Evolutionary conservation across 2,113 vertebrate species (phyloP).

Genomic region (Bubalus kerabau): DNA sequence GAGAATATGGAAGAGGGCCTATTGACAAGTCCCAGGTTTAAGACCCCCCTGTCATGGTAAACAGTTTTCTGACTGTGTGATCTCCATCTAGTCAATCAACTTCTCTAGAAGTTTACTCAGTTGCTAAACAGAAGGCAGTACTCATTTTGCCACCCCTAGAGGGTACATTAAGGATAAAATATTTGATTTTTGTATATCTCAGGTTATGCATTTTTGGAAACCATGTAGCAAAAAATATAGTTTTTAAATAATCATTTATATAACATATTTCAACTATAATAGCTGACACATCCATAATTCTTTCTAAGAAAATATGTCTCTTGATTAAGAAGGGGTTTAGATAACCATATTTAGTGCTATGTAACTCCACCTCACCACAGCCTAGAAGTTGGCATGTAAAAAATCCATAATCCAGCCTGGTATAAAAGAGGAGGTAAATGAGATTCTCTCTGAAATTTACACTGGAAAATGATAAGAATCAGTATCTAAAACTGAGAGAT

Average conservation of each 20-base stretch:
- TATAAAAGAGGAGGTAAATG: neutral
- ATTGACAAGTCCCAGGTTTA: neutral
- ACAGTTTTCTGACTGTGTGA: neutral
- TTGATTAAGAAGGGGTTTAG: neutral
- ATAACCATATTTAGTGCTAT: neutral
- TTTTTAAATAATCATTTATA: neutral
- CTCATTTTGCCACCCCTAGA: neutral
- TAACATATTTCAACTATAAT: neutral
- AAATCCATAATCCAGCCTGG: neutral
- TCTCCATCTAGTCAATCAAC: neutral
- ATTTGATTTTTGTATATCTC: neutral
- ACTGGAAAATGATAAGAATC: neutral
- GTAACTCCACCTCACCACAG: neutral
- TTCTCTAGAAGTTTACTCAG: neutral
- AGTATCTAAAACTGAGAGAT: neutral
- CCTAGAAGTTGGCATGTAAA: neutral
- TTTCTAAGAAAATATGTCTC: neutral
- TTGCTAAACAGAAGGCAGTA: neutral
- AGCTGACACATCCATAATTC: neutral
- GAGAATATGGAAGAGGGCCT: neutral
- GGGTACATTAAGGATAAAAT: neutral
- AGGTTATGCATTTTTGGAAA: neutral
- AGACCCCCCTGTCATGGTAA: neutral
- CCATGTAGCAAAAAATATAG: neutral
- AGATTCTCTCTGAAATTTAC: neutral